A percentile compares a stretch with the other conserved stretches of the same genome.
These are phyloP conservation scores for Platycnemis pennipes DNA, from an alignment of 2,888 invertebrate species.

Conservation along the genomic window DNA sequence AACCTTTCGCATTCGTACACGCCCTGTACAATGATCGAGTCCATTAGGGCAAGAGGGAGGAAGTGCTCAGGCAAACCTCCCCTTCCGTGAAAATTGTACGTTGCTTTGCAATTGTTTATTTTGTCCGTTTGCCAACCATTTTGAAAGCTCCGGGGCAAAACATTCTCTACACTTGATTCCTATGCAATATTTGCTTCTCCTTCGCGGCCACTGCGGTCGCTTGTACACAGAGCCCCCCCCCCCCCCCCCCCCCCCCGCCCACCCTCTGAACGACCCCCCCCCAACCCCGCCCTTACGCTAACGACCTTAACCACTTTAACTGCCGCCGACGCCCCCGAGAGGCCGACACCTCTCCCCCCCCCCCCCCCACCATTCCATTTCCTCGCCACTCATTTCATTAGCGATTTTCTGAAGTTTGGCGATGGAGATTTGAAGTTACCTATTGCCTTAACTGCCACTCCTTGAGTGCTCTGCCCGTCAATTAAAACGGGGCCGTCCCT, in stretches of 20 bases:
- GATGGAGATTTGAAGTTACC: slow-evolving; percentile 23
- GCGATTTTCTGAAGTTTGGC: slow-evolving; percentile 26
- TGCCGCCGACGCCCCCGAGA: neutral
- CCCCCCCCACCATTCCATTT: neutral
- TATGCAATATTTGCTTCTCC: neutral
- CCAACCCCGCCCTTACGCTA: neutral
- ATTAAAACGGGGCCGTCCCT: neutral
- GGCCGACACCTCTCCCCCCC: neutral
- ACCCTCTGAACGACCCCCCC: neutral
- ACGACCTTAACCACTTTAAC: slow-evolving; percentile 31
- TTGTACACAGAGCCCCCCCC: neutral
- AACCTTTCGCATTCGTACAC: no score
- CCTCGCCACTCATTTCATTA: neutral
- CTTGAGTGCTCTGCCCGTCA: neutral
- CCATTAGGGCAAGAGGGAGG: no score
- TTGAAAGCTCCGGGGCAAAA: neutral
- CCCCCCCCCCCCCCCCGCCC: neutral
- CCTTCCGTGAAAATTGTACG: neutral
- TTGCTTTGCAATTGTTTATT: neutral
- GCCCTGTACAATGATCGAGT: no score
- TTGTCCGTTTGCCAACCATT: neutral
- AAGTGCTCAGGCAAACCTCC: neutral
- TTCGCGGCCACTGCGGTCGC: neutral
- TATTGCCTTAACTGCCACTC: neutral
- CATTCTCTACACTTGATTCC: no score